phyloP scores from a whole-genome alignment of 2,113 vertebrate species.

The Cryptomyrus ogoouensis region DNA sequence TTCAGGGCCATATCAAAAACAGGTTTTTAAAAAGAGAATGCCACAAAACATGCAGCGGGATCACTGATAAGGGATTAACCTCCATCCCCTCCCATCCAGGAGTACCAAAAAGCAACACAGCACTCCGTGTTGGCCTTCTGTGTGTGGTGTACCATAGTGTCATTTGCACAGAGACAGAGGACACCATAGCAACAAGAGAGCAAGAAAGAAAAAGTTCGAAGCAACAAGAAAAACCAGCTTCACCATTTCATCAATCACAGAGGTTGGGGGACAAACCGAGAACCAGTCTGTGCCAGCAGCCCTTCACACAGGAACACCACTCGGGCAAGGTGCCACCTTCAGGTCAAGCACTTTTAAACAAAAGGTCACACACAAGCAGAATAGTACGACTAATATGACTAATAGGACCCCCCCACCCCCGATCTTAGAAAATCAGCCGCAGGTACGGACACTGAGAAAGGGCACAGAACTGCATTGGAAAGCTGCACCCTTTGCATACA shows the following conservation, averaged over 20 bases:
- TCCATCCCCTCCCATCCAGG: not conserved
- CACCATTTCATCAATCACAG: not conserved
- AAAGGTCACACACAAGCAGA: not conserved
- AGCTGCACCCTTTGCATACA: not conserved
- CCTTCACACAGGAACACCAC: not conserved
- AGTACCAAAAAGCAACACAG: not conserved
- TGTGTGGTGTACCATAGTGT: not conserved
- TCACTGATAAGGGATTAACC: not conserved
- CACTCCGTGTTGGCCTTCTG: not conserved
- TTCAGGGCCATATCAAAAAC: not conserved
- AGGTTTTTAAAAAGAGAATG: not conserved
- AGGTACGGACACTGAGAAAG: not conserved
- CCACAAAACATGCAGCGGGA: not conserved
- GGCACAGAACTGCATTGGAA: not conserved
- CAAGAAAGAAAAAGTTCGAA: not conserved
- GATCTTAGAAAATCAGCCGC: not conserved
- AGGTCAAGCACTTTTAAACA: not conserved
- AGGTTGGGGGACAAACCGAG: not conserved
- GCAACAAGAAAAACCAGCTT: conserved; percentile 26
- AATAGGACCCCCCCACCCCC: not conserved
- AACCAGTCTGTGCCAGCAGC: not conserved
- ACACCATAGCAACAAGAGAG: not conserved
- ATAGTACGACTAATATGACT: not conserved
- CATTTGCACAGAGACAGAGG: not conserved
- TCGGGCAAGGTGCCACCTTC: not conserved